A percentile compares a stretch with the other conserved stretches of the same genome.
These are phyloP conservation scores for Hedya salicella DNA, from an alignment of 2,888 invertebrate species.

Conservation along the genomic window DNA sequence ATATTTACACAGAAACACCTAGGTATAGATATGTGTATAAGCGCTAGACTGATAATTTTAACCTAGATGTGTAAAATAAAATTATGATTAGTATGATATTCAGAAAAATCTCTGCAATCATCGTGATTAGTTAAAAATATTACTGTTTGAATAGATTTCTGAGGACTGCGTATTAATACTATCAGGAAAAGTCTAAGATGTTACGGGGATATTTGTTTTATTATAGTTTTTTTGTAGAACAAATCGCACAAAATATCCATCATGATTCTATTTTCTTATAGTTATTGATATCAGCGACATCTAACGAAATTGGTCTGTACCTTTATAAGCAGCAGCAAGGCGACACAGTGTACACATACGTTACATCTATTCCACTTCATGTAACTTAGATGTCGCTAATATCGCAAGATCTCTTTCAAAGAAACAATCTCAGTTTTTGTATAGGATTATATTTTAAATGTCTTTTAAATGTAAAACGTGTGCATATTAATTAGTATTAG, in stretches of 20 bases:
- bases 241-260: neutral
- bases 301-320: slow-evolving; percentile 1
- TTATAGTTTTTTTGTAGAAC: too few species aligned
- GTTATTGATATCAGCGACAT: slow-evolving; percentile 18
- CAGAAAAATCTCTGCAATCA: too few species aligned
- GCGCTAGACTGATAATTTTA: slow-evolving; percentile 31
- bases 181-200: too few species aligned
- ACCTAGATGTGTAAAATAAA: neutral
- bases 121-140: too few species aligned
- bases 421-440: neutral
- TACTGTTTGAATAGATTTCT: too few species aligned
- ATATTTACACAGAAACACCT: slow-evolving; percentile 23
- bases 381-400: slow-evolving; percentile 24
- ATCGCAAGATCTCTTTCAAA: neutral
- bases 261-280: neutral
- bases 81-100: too few species aligned
- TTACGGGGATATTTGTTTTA: too few species aligned
- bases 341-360: neutral
- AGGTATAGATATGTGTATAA: slow-evolving; percentile 31
- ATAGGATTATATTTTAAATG: too few species aligned
- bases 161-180: too few species aligned
- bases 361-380: neutral
- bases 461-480: too few species aligned
- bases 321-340: neutral
- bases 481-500: too few species aligned